These are phyloP conservation scores for Oedothorax gibbosus DNA, from an alignment of 1,140 invertebrate species.

Conservation along the genomic window DNA sequence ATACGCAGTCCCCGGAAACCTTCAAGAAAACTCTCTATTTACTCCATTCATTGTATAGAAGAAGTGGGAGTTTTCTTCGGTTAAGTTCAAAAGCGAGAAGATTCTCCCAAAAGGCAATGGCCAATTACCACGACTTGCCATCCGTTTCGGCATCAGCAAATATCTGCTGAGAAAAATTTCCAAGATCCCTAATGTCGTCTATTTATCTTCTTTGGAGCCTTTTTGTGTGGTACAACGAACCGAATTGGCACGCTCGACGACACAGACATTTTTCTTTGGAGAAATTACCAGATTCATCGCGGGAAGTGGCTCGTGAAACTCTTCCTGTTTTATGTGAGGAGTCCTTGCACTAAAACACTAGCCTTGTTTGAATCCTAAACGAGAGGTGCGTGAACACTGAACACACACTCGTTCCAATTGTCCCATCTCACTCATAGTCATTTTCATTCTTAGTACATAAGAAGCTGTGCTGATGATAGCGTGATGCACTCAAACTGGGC, in stretches of 20 bases:
- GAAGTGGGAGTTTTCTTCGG: conserved; percentile 2
- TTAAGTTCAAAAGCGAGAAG: conserved; percentile 2
- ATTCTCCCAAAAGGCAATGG: background rate
- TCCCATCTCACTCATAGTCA: no score
- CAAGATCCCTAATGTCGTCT: conserved; percentile 23
- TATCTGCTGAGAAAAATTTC: conserved; percentile 52
- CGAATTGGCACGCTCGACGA: conserved; percentile 12
- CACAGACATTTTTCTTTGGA: conserved; percentile 8
- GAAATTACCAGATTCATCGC: background rate
- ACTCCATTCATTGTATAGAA: background rate
- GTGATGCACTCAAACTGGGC: no score
- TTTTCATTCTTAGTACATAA: no score
- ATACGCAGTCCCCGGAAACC: no score
- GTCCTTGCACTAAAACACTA: no score
- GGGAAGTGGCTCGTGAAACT: conserved; percentile 45
- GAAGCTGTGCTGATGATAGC: no score
- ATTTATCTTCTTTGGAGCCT: conserved; percentile 24
- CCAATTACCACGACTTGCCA: conserved; percentile 36
- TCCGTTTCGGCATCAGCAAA: conserved; percentile 30
- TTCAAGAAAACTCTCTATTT: no score
- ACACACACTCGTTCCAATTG: no score
- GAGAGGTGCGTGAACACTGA: no score
- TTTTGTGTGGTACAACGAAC: conserved; percentile 42
- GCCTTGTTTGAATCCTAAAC: no score
- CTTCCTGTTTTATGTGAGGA: background rate